Base-by-base conservation (phyloP, 1,140 invertebrate species). In the Drosophila aff. region DNA sequence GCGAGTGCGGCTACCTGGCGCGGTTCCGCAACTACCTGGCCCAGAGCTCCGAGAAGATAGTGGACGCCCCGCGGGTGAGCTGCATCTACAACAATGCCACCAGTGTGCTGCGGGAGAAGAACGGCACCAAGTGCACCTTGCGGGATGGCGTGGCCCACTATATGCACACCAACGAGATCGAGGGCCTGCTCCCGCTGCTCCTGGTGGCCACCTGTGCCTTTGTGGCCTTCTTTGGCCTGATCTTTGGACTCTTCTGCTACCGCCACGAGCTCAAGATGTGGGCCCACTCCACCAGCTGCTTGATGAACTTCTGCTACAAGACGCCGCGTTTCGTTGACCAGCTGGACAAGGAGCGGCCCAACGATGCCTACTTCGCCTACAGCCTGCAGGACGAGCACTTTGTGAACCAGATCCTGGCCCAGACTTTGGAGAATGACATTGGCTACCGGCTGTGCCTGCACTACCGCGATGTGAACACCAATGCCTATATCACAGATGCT, bases 321-420 rank as follows among this genome's bases (percentile, higher is more conserved):
- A 96, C 95, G 9, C 96, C 96, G 0, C 95, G 95, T 2, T 96
- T 96, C 79, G 78, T 92, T 1, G 95, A 96, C 60, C 95, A 96
- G 59, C 95, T 96, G 81, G 96, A 97, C 87, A 96, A 96, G 83
- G 96, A 97, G 93, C 95, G 96, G 78, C 94, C 97, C 33, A 98
- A 97, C 92, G 98, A 99, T 92, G 97, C 97, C 13, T 98, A 98
- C 92, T 95, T 98, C 44, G 97, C 96, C 49, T 98, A 98, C 93
- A 97, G 97, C 81, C 95, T 97, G 31, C 97, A 98, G 92, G 97
- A 99, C 93, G 97, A 98, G 91, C 95, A 96, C 36, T 98, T 97
- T 93, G 96, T 98, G 6, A 96, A 96, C 77, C 96, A 98, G 87
- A 96, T 97, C 76, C 93, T 98, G 77, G 96, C 97, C 33, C 96